Evolutionary conservation across 1,140 invertebrate species (phyloP).

Genomic region (Camponotus pennsylvanicus): DNA sequence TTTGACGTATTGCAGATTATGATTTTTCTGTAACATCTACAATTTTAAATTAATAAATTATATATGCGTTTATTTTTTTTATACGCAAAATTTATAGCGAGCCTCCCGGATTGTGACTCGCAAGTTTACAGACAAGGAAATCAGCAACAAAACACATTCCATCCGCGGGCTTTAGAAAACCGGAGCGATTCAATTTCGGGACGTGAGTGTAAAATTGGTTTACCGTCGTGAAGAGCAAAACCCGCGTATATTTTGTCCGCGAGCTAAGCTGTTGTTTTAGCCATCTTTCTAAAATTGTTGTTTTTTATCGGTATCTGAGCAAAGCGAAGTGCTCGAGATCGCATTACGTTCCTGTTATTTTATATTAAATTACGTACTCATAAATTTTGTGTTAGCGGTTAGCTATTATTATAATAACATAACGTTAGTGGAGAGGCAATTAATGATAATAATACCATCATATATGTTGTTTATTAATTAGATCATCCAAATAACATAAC

Average conservation of each 20-base stretch:
- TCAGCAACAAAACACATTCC: constrained; percentile 57
- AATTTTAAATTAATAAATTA: background rate
- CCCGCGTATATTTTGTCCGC: constrained; percentile 28
- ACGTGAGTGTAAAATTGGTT: constrained; percentile 54
- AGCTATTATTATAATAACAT: background rate
- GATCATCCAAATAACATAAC: background rate
- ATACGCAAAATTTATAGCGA: background rate
- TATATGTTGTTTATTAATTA: background rate
- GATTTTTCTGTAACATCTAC: background rate
- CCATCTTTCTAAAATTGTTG: constrained; percentile 18
- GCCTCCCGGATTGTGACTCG: background rate
- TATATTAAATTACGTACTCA: background rate
- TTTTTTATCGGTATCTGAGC: constrained; percentile 33
- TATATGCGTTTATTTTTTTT: background rate
- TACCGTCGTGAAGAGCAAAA: constrained; percentile 45
- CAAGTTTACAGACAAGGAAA: constrained; percentile 30
- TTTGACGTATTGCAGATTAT: background rate
- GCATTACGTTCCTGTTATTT: background rate
- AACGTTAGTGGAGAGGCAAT: background rate
- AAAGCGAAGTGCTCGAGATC: background rate
- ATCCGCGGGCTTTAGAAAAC: constrained; percentile 42
- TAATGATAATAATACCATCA: background rate
- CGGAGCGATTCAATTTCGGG: constrained; percentile 47
- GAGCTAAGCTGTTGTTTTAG: constrained; percentile 35
- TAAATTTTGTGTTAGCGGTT: background rate